Evolutionary conservation across 2,888 invertebrate genomes (phyloP), one percentile per base, ranked within the genome.

Genomic region (Syrista parreyssii): DNA sequence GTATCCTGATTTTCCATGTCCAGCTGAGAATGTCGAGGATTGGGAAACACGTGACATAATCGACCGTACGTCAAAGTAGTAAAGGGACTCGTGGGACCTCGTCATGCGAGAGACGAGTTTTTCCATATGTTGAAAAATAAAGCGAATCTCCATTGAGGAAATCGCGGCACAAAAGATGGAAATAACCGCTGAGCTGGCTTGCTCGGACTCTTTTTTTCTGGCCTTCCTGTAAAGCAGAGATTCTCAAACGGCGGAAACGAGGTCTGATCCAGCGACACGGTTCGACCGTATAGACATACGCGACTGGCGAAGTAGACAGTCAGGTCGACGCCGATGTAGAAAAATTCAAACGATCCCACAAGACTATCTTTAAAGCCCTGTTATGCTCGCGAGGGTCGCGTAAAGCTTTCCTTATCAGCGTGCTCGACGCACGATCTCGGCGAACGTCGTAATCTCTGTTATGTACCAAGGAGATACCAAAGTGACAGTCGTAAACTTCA

Each of bases 201-300:
- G 71, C 71, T 31, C 31, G 2, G 32, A 33, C 32, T 31, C 71
- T 15, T 33, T 71, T 71, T 33, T 71, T 71, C 33, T 71, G 71
- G 71, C 71, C 71, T 71, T 71, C 71, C 71, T 71, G 32, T 71
- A 71, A 32, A 71, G 12, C 71, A 71, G 71, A 32, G 71, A 33
- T 71, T 71, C 71, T 71, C 71, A 71, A 31, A 33, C 71, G 71
- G 6, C 12, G 55, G 55, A 55, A 55, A 23, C 55, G 55, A 23
- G 23, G 23, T 23, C 23, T 23, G 55, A 55, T 23, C 23, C 55
- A 55, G 55, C 55, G 23, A 23, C 23, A 55, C 55, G 15, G 2
- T 23, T 23, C 9, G 1, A 55, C 2, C 55, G 23, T 55, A 23
- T 23, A 23, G 55, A 15, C 55, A 15, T 23, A 23, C 23, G 9